phyloP scores from a whole-genome alignment of 2,888 invertebrate genomes.

The Nycteola revayana region DNA sequence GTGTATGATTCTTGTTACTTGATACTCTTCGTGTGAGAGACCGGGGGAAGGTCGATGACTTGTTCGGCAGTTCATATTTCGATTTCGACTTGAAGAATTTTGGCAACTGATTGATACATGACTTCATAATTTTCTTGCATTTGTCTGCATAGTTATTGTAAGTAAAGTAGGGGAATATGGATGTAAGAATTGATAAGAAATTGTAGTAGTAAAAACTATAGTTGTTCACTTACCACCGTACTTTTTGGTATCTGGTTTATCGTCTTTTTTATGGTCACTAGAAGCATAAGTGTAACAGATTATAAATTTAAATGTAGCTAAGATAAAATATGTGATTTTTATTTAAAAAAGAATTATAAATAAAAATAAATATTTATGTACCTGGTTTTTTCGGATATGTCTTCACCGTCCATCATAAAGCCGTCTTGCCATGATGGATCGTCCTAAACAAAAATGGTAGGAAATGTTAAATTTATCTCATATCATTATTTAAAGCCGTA shows the following conservation, averaged over 20 bases:
- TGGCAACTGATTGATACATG: slow-evolving; percentile 67
- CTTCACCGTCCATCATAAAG: slow-evolving; percentile 67
- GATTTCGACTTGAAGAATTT: slow-evolving; percentile 66
- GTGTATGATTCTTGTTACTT: slow-evolving; percentile 70
- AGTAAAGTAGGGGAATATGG: slow-evolving; percentile 16
- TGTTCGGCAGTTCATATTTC: slow-evolving; percentile 58
- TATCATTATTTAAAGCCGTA: too few relatives aligned
- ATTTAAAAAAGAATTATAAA: not conserved
- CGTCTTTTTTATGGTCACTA: slow-evolving; percentile 61
- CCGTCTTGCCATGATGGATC: slow-evolving; percentile 73
- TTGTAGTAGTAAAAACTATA: not conserved
- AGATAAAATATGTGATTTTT: not conserved
- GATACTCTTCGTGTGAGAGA: slow-evolving; percentile 52
- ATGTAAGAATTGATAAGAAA: slow-evolving; percentile 12
- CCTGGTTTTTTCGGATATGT: slow-evolving; percentile 52
- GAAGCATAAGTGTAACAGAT: slow-evolving; percentile 31
- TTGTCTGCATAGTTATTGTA: slow-evolving; percentile 51
- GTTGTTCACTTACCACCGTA: slow-evolving; percentile 57
- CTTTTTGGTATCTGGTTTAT: slow-evolving; percentile 59
- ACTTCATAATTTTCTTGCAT: slow-evolving; percentile 74
- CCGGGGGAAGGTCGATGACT: slow-evolving; percentile 70
- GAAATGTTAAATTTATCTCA: not conserved
- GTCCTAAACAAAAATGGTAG: slow-evolving; percentile 42
- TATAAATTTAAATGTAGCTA: too few relatives aligned
- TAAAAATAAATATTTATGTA: slow-evolving; percentile 21